These are phyloP conservation scores for Mantis religiosa DNA, from an alignment of 2,888 invertebrate species.

Conservation along the genomic window DNA sequence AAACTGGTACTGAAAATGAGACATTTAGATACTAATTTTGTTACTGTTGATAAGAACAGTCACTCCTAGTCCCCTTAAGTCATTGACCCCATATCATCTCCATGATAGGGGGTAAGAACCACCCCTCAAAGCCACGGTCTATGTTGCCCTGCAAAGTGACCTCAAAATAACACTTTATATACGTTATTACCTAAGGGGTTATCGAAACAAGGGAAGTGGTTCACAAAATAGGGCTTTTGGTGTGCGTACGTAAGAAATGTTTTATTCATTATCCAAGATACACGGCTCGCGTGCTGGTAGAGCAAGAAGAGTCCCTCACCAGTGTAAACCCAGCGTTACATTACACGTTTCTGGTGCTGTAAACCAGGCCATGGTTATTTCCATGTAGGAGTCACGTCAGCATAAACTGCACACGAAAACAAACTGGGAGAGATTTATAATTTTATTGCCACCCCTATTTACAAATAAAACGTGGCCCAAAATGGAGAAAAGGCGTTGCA, in stretches of 20 bases:
- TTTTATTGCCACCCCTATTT: not conserved
- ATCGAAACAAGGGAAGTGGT: not conserved
- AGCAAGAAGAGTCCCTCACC: not conserved
- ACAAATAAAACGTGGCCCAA: not conserved
- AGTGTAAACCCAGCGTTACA: not conserved
- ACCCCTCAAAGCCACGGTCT: no score
- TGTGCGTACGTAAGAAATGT: not conserved
- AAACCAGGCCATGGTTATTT: not conserved
- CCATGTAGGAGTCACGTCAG: not conserved
- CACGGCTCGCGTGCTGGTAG: not conserved
- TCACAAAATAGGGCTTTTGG: not conserved
- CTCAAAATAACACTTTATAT: not conserved
- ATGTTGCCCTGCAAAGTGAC: not conserved
- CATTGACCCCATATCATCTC: no score
- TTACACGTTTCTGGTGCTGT: not conserved
- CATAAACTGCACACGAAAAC: not conserved
- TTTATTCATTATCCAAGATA: not conserved
- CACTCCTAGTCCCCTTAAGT: no score
- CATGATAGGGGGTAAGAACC: not conserved
- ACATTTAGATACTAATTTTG: no score
- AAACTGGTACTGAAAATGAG: no score
- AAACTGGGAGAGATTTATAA: not conserved
- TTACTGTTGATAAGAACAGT: no score
- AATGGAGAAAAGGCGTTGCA: not conserved
- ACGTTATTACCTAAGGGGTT: not conserved